Conservation (phyloP, 2,113 vertebrate genomes). For the Mesoclemmys tuberculata region DNA sequence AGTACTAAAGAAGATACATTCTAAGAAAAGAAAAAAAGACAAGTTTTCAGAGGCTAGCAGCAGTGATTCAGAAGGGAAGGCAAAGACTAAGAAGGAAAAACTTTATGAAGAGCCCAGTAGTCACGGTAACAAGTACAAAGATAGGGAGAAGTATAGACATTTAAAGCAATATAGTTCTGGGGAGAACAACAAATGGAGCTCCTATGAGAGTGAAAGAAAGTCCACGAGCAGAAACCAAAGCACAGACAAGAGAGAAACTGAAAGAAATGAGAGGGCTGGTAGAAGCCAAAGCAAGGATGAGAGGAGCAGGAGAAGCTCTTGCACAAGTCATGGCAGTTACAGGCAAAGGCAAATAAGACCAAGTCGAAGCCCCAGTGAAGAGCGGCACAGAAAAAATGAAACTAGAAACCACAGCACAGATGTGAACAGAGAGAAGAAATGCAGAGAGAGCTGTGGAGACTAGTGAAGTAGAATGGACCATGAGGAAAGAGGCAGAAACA, state of each 20-base stretch:
- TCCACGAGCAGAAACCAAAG: constrained; percentile 73
- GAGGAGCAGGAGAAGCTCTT: constrained; percentile 55
- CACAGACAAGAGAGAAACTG: constrained; percentile 63
- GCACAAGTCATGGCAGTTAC: constrained; percentile 59
- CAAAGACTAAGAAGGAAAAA: constrained; percentile 79
- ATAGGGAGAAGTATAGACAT: constrained; percentile 62
- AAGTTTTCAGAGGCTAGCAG: constrained; percentile 80
- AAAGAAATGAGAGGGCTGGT: constrained; percentile 62
- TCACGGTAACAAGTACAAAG: constrained; percentile 74
- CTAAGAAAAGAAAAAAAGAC: constrained; percentile 81
- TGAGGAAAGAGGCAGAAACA: constrained; percentile 51
- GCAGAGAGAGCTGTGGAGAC: constrained; percentile 3
- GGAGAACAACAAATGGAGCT: constrained; percentile 69
- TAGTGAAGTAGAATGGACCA: constrained; percentile 8
- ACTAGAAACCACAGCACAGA: constrained; percentile 45
- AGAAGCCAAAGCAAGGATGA: constrained; percentile 75
- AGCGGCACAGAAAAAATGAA: constrained; percentile 29
- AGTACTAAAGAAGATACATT: constrained; percentile 81
- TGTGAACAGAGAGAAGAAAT: constrained; percentile 34
- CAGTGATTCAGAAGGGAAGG: constrained; percentile 79
- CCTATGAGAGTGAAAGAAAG: constrained; percentile 73
- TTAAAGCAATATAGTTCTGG: constrained; percentile 67
- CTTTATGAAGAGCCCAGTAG: constrained; percentile 72
- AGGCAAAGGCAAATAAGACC: constrained; percentile 69
- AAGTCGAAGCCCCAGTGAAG: constrained; percentile 64